Conservation (phyloP, 2,797 vertebrate species). For the Vipera latastei region DNA sequence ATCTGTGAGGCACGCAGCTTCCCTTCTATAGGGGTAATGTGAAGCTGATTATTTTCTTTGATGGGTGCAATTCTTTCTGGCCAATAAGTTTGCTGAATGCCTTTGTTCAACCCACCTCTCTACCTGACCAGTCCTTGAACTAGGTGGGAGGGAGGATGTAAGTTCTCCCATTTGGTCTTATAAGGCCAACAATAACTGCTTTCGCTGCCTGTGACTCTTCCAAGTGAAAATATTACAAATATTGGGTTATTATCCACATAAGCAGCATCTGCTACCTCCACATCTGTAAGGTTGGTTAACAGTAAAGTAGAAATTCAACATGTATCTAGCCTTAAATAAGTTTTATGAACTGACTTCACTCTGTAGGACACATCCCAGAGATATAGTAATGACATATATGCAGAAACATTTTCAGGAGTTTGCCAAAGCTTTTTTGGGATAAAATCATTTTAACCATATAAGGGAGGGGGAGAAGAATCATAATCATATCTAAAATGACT, state of each 20-base stretch:
- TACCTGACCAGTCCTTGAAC: no score
- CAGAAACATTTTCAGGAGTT: background rate
- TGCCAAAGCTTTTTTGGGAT: background rate
- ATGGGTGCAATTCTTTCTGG: no score
- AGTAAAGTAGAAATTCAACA: background rate
- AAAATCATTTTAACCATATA: background rate
- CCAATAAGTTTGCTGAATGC: no score
- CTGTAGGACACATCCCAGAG: background rate
- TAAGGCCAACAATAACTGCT: no score
- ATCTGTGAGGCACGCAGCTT: no score
- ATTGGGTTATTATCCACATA: background rate
- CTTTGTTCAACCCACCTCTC: no score
- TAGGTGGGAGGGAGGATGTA: no score
- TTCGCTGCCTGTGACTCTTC: no score
- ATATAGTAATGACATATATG: background rate
- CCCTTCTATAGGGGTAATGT: no score
- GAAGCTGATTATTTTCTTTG: no score
- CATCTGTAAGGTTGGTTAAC: background rate
- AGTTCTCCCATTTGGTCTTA: no score
- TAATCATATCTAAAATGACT: background rate
- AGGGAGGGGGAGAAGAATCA: background rate
- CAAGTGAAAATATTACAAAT: background rate
- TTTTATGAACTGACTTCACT: background rate
- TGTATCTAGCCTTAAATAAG: background rate
- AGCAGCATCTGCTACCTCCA: background rate